Percentiles rank a stretch among this genome's conserved stretches.
These are phyloP conservation scores for Anguilla obscura DNA, from an alignment of 2,797 vertebrate genomes.

Conservation along the genomic window DNA sequence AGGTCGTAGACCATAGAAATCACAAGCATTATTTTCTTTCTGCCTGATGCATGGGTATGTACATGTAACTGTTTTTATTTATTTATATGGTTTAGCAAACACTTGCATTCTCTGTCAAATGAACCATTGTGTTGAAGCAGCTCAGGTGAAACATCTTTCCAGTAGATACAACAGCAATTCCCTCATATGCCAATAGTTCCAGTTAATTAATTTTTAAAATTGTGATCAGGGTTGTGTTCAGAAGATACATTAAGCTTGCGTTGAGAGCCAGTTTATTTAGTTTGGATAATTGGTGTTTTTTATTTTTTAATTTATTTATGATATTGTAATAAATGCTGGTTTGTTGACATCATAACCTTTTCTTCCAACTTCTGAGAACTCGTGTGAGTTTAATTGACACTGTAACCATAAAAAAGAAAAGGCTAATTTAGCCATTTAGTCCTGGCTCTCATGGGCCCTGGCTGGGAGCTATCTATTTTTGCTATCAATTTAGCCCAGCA, in stretches of 20 bases:
- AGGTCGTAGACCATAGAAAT: not conserved
- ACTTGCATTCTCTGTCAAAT: too few relatives aligned
- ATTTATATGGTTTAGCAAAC: too few relatives aligned
- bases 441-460: not conserved
- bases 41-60: too few relatives aligned
- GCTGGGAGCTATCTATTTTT: not conserved
- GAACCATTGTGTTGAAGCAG: too few relatives aligned
- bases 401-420: not conserved
- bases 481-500: not conserved
- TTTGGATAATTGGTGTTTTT: not conserved
- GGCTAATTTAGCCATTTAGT: not conserved
- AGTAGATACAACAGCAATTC: too few relatives aligned
- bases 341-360: not conserved
- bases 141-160: too few relatives aligned
- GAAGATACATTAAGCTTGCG: not conserved
- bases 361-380: not conserved
- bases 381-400: not conserved
- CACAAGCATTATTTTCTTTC: too few relatives aligned
- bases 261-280: not conserved
- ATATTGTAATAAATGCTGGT: not conserved
- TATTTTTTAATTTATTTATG: not conserved
- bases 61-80: too few relatives aligned
- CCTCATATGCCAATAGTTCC: too few relatives aligned
- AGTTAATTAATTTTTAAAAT: not conserved
- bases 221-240: not conserved